Percentiles rank a stretch among this genome's conserved stretches.
These are phyloP conservation scores for Atta cephalotes DNA, from an alignment of 1,140 invertebrate species.

Conservation along the genomic window DNA sequence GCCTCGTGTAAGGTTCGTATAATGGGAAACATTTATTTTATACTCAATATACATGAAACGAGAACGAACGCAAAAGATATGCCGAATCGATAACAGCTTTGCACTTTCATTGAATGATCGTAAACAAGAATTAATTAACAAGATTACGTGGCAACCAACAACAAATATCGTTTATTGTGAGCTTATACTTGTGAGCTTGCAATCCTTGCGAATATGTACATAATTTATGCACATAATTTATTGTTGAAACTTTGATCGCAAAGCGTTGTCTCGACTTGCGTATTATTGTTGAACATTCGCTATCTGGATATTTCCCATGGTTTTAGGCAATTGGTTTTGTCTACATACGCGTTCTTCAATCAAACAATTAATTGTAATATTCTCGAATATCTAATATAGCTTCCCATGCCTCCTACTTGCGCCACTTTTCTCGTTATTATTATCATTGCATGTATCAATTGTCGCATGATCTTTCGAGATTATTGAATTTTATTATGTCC, in stretches of 20 bases:
- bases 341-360: neutral
- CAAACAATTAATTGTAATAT: neutral
- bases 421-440: slow-evolving; percentile 2
- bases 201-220: neutral
- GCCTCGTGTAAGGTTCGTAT: neutral
- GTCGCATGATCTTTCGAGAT: neutral
- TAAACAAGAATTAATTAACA: slow-evolving; percentile 29
- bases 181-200: neutral
- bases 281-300: neutral
- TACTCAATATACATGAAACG: neutral
- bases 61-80: slow-evolving; percentile 9
- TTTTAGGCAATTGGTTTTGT: neutral
- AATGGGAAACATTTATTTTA: neutral
- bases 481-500: neutral
- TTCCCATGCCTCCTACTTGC: neutral
- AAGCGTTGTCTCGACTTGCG: neutral
- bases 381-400: neutral
- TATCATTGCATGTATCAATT: neutral
- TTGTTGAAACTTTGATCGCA: neutral
- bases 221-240: neutral
- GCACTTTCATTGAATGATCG: slow-evolving; percentile 17
- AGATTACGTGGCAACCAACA: neutral
- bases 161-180: neutral
- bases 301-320: neutral
- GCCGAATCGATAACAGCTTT: neutral